Conservation (phyloP, 2,888 invertebrate genomes). For the Sphaeridia pumilis region DNA sequence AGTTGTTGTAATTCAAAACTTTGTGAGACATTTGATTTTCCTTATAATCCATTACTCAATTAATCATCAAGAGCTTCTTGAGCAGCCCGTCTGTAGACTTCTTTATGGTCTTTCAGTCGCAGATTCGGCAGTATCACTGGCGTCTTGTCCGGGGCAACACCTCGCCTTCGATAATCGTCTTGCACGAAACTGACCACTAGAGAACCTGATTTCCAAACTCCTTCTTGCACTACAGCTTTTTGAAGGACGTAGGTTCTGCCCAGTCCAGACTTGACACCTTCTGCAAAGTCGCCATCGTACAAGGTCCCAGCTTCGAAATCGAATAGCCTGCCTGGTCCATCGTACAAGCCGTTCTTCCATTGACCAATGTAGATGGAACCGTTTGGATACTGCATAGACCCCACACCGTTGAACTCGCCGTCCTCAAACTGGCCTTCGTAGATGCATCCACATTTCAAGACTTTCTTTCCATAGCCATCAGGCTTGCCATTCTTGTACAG, state of each 20-base stretch:
- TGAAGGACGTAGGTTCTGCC: slow-evolving; percentile 53
- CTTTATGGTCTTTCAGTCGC: slow-evolving; percentile 20
- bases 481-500: slow-evolving; percentile 28
- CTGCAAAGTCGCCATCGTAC: slow-evolving; percentile 32
- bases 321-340: slow-evolving; percentile 28
- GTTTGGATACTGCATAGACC: slow-evolving; percentile 28
- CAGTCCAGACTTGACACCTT: slow-evolving; percentile 41
- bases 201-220: slow-evolving; percentile 48
- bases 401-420: slow-evolving; percentile 43
- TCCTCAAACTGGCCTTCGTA: slow-evolving; percentile 53
- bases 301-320: slow-evolving; percentile 20
- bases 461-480: slow-evolving; percentile 26
- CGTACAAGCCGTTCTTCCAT: slow-evolving; percentile 16
- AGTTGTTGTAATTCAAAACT: neutral
- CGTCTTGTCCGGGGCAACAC: slow-evolving; percentile 16
- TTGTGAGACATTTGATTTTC: no score
- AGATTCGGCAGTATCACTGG: slow-evolving; percentile 25
- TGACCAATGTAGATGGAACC: slow-evolving; percentile 27
- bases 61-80: slow-evolving; percentile 21
- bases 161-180: slow-evolving; percentile 21
- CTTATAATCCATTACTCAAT: neutral
- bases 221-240: slow-evolving; percentile 55
- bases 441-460: slow-evolving; percentile 46
- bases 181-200: slow-evolving; percentile 24
- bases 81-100: slow-evolving; percentile 23